Percentiles rank a stretch among this genome's conserved stretches.
Evolutionary conservation across 2,113 vertebrate genomes (phyloP).

Genomic region (Phalacrocorax carbo): DNA sequence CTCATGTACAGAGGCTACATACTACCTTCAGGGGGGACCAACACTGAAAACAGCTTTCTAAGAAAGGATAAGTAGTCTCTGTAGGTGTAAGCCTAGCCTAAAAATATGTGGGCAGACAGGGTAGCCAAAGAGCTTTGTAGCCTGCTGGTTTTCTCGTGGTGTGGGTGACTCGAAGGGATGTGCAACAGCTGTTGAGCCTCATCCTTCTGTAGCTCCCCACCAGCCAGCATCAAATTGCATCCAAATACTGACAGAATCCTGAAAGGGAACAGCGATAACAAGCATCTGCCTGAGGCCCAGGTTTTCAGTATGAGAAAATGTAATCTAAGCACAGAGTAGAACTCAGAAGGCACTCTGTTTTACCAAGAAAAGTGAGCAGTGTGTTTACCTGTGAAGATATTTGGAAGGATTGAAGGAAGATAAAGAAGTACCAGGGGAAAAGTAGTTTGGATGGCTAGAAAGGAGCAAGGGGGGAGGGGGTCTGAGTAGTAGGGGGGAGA

Average conservation of each 20-base stretch:
- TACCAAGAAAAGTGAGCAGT: rapidly evolving
- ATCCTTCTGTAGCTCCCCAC: not conserved
- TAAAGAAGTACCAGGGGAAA: not conserved
- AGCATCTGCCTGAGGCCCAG: not conserved
- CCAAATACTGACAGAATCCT: not conserved
- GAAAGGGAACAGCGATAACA: not conserved
- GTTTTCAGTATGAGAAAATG: not conserved
- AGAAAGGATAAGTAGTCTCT: not conserved
- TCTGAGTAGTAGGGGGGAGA: not conserved
- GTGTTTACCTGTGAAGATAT: not conserved
- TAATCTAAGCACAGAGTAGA: not conserved
- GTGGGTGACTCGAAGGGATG: not conserved
- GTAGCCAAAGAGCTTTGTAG: conserved; percentile 12
- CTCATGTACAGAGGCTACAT: not conserved
- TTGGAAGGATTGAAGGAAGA: not conserved
- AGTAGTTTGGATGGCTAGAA: not conserved
- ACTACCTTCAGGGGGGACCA: not conserved
- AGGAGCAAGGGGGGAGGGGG: not conserved
- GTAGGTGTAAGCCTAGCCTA: not conserved
- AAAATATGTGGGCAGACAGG: not conserved
- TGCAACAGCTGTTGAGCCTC: conserved; percentile 1
- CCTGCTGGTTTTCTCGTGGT: not conserved
- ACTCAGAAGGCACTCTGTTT: not conserved
- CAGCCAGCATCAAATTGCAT: not conserved
- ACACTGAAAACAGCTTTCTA: not conserved